A percentile compares a stretch with the other conserved stretches of the same genome.
phyloP scores from a whole-genome alignment of 2,797 vertebrate species.

The Sebastes hubbsi region DNA sequence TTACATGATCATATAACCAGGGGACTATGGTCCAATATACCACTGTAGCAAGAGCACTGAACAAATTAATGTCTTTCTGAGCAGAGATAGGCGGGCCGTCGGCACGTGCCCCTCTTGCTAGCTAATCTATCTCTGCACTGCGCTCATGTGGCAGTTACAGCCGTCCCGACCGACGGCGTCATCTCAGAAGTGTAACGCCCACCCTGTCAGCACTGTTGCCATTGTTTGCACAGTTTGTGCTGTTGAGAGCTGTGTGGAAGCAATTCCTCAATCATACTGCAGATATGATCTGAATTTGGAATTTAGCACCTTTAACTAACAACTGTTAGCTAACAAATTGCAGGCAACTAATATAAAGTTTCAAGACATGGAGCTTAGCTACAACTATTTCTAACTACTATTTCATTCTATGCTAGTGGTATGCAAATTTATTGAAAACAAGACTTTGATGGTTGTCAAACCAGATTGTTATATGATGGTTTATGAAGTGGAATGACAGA shows the following conservation, averaged over 20 bases:
- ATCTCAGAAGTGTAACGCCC: no score
- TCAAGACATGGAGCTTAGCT: not conserved
- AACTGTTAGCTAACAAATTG: not conserved
- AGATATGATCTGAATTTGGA: not conserved
- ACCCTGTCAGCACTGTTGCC: not conserved
- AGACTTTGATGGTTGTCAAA: not conserved
- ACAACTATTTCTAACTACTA: not conserved
- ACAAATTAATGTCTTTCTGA: no score
- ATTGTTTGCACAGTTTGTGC: no score
- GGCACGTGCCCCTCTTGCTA: no score
- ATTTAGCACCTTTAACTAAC: not conserved
- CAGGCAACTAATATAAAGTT: not conserved
- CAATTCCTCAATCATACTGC: not conserved
- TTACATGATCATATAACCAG: no score
- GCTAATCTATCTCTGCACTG: no score
- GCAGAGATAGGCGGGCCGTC: no score
- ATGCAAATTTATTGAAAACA: not conserved
- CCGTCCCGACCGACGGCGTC: no score
- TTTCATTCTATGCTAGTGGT: not conserved
- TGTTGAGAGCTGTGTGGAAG: not conserved
- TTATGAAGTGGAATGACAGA: not conserved
- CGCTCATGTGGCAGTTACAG: no score
- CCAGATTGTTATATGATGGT: not conserved
- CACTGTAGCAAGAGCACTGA: no score
- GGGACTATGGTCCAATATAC: no score